These are phyloP conservation scores for Syngnathoides biaculeatus DNA, from an alignment of 2,113 vertebrate species.

Conservation along the genomic window DNA sequence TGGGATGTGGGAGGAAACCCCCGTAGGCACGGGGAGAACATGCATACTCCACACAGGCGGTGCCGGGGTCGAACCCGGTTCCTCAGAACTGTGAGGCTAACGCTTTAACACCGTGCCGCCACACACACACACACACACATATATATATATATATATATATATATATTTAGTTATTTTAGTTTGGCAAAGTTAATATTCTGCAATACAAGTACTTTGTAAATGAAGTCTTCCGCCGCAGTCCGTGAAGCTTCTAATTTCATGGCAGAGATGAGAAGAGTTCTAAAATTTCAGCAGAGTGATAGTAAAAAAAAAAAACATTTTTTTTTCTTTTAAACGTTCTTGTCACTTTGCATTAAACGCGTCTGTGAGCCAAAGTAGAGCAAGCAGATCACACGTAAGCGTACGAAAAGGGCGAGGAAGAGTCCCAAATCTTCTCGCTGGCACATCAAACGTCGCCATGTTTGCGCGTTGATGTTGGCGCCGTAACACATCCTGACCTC, in stretches of 20 bases:
- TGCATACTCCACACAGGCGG: no score
- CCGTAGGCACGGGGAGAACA: no score
- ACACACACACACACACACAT: no score
- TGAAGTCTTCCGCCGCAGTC: no score
- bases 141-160: no score
- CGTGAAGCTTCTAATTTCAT: constrained; percentile 30
- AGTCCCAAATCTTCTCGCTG: constrained; percentile 43
- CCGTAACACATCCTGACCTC: constrained; percentile 28
- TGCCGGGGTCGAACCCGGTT: no score
- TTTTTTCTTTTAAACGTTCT: constrained; percentile 23
- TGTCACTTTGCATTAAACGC: constrained; percentile 43
- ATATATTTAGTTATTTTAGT: no score
- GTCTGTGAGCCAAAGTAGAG: constrained; percentile 36
- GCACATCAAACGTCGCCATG: constrained; percentile 44
- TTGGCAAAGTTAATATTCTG: no score
- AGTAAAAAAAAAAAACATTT: constrained; percentile 27
- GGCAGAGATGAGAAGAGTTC: constrained; percentile 15
- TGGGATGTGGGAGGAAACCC: no score
- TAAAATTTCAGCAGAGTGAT: constrained; percentile 13
- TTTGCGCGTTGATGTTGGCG: constrained; percentile 35
- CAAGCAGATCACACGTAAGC: constrained; percentile 40
- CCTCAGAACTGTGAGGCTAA: no score
- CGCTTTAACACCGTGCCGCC: no score
- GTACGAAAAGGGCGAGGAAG: constrained; percentile 34
- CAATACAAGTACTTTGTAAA: no score